These are phyloP conservation scores for Aphelocoma californica DNA, from an alignment of 2,797 vertebrate species.

Conservation along the genomic window DNA sequence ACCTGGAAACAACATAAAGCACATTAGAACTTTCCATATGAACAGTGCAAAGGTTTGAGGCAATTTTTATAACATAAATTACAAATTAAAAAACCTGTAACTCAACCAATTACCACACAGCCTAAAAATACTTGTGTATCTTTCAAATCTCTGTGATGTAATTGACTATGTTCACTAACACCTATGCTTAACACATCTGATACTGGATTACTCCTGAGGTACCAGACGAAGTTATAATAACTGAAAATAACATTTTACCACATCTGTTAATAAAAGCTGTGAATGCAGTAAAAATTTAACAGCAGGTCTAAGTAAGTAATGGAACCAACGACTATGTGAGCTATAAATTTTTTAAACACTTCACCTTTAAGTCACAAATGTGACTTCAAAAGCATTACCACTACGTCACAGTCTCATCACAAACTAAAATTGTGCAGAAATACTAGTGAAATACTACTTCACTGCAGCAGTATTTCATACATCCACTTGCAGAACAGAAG, in stretches of 20 bases:
- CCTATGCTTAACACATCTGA: neutral
- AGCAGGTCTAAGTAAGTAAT: neutral
- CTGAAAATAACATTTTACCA: neutral
- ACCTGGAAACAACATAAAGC: slow-evolving; percentile 76
- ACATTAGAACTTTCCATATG: neutral
- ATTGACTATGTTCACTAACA: neutral
- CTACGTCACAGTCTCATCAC: neutral
- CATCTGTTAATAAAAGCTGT: neutral
- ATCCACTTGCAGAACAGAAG: neutral
- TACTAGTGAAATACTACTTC: neutral
- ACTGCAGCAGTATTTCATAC: neutral
- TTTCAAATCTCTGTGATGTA: neutral
- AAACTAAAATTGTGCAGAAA: neutral
- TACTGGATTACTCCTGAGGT: neutral
- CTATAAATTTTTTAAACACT: neutral
- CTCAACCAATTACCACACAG: neutral
- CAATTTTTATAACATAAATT: neutral
- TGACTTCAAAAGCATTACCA: neutral
- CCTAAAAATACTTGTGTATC: neutral
- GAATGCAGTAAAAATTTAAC: neutral
- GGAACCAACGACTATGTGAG: neutral
- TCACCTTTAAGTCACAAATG: neutral
- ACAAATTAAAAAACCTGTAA: neutral
- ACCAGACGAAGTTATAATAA: neutral
- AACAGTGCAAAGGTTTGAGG: neutral